phyloP scores from a whole-genome alignment of 2,113 vertebrate genomes.

The Corythornis madagascariensis region DNA sequence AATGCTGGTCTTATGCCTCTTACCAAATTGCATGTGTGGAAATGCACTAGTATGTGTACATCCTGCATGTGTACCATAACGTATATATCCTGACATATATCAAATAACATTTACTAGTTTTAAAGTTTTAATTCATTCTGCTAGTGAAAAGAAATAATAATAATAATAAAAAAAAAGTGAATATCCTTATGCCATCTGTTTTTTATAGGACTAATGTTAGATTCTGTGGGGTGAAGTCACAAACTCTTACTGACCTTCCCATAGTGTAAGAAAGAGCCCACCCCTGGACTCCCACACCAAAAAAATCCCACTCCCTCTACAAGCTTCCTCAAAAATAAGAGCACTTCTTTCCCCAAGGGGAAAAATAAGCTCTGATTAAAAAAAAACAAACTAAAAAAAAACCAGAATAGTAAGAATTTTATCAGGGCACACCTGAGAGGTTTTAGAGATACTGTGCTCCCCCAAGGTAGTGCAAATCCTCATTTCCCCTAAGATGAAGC shows the following conservation, averaged over 20 bases:
- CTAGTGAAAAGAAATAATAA: background rate
- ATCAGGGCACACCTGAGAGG: fast-evolving
- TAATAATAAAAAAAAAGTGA: background rate
- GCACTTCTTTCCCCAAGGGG: background rate
- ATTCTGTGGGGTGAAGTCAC: background rate
- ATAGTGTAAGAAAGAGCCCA: fast-evolving
- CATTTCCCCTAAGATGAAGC: background rate
- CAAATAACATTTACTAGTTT: background rate
- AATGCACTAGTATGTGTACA: fast-evolving
- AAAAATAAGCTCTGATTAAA: background rate
- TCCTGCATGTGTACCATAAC: no score
- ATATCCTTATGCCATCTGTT: background rate
- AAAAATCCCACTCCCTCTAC: background rate
- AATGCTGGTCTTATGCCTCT: background rate
- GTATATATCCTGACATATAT: background rate
- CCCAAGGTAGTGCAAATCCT: background rate
- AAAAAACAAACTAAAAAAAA: background rate
- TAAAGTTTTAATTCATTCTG: background rate
- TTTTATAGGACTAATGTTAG: background rate
- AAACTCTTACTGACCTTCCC: background rate
- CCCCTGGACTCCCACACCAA: background rate
- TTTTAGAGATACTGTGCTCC: background rate
- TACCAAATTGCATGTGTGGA: background rate
- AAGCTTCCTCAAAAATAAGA: background rate
- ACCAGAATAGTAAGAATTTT: background rate